These are phyloP conservation scores for Hydrozoanthus gracilis DNA, from an alignment of 92 coral and sea anemone species.

Conservation along the genomic window DNA sequence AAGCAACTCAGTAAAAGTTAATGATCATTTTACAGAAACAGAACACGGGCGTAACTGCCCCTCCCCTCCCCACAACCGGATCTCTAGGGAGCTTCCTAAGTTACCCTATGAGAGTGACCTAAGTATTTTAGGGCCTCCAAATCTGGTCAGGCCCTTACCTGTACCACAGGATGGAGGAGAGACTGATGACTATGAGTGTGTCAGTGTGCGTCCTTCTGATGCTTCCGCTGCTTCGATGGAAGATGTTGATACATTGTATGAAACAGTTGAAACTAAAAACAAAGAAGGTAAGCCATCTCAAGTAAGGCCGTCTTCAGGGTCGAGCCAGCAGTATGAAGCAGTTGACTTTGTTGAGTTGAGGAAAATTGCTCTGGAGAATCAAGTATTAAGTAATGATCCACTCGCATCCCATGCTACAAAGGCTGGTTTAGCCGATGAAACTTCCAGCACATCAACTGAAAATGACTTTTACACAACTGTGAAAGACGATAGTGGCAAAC, in stretches of 20 bases:
- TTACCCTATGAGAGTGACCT: slow-evolving; percentile 21
- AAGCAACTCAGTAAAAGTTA: neutral
- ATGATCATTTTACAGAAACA: neutral
- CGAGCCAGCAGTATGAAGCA: slow-evolving; percentile 29
- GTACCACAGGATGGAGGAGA: neutral
- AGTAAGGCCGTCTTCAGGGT: neutral
- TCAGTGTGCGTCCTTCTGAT: neutral
- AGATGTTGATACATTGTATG: slow-evolving; percentile 24
- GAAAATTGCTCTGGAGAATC: slow-evolving; percentile 14
- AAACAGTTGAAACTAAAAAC: slow-evolving; percentile 16
- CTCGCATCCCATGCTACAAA: neutral
- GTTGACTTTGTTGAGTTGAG: slow-evolving; percentile 33
- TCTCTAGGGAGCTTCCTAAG: slow-evolving; percentile 31
- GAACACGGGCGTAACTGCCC: slow-evolving; percentile 13
- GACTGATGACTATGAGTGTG: slow-evolving; percentile 11
- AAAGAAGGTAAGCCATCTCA: neutral
- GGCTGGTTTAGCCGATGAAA: neutral
- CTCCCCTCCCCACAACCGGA: slow-evolving; percentile 20
- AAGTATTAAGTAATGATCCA: neutral
- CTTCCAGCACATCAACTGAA: neutral
- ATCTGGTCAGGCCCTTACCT: slow-evolving; percentile 3
- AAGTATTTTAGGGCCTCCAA: neutral
- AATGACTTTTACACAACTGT: slow-evolving; percentile 15
- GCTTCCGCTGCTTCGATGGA: neutral
- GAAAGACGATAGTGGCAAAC: neutral